These are phyloP conservation scores for Buathra laborator DNA, from an alignment of 2,888 invertebrate genomes.

Conservation along the genomic window DNA sequence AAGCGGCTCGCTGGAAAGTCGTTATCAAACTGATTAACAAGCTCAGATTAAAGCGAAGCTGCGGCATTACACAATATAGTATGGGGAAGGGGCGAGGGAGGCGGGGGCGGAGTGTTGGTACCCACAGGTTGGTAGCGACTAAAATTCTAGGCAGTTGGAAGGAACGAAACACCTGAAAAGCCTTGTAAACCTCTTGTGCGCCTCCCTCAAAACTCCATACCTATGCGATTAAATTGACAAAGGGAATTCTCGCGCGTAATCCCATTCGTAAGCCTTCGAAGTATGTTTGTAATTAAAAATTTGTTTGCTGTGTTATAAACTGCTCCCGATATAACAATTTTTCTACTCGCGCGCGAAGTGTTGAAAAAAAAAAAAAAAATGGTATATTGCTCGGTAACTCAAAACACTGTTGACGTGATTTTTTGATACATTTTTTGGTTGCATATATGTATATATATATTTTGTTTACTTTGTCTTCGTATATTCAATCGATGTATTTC, in stretches of 20 bases:
- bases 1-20: conserved; percentile 71
- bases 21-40: conserved; percentile 77
- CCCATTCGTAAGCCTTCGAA: background rate
- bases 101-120: no score
- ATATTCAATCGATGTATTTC: no score
- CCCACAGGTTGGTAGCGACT: background rate
- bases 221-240: conserved; percentile 13
- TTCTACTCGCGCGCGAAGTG: no score
- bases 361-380: background rate
- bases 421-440: background rate
- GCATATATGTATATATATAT: no score
- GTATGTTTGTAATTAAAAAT: conserved; percentile 14
- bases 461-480: no score
- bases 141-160: background rate
- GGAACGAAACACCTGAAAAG: conserved; percentile 7
- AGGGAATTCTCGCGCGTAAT: background rate
- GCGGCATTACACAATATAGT: background rate
- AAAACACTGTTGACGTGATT: background rate
- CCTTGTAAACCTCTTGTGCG: background rate
- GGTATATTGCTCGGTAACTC: background rate
- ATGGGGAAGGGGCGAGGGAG: no score
- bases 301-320: background rate
- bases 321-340: background rate
- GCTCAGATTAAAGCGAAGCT: conserved; percentile 71
- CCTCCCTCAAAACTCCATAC: background rate